Evolutionary conservation across 2,113 vertebrate genomes (phyloP).

Genomic region (Morphnarchus princeps): DNA sequence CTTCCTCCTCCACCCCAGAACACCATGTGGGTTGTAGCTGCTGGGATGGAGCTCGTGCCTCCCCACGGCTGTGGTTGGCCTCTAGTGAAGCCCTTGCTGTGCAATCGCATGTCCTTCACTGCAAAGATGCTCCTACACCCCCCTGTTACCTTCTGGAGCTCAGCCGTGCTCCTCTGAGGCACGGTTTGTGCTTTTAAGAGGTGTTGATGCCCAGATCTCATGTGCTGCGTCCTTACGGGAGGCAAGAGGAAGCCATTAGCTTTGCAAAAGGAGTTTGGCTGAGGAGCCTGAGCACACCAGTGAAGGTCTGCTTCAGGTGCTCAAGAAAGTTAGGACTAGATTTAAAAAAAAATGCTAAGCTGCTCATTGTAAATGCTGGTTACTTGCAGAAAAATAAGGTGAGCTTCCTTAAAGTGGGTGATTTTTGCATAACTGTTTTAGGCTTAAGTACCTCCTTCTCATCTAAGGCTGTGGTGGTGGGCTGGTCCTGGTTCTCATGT

Average conservation of each 20-base stretch:
- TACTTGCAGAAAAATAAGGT: neutral
- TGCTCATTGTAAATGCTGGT: neutral
- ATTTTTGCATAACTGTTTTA: neutral
- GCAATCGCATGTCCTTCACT: neutral
- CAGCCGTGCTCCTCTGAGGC: neutral
- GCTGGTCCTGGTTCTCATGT: neutral
- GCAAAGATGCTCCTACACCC: neutral
- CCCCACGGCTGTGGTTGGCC: too few relatives aligned
- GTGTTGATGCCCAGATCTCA: rapidly evolving
- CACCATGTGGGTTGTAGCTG: too few relatives aligned
- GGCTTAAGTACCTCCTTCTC: neutral
- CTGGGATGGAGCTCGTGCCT: rapidly evolving
- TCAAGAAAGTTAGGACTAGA: neutral
- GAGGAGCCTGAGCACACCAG: neutral
- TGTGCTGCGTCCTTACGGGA: neutral
- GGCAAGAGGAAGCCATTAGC: neutral
- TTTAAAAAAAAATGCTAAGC: neutral
- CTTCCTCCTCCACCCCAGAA: neutral
- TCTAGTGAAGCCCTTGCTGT: neutral
- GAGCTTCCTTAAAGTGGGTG: neutral
- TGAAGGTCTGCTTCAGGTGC: neutral
- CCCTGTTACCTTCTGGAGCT: neutral
- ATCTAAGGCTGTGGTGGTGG: too few relatives aligned
- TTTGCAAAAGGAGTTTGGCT: neutral
- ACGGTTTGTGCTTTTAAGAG: neutral